Percentiles rank a stretch among this genome's conserved stretches.
Evolutionary conservation across 37 sponge, comb jelly and placozoan genomes (phyloP).

Genomic region (Mnemiopsis leidyi): DNA sequence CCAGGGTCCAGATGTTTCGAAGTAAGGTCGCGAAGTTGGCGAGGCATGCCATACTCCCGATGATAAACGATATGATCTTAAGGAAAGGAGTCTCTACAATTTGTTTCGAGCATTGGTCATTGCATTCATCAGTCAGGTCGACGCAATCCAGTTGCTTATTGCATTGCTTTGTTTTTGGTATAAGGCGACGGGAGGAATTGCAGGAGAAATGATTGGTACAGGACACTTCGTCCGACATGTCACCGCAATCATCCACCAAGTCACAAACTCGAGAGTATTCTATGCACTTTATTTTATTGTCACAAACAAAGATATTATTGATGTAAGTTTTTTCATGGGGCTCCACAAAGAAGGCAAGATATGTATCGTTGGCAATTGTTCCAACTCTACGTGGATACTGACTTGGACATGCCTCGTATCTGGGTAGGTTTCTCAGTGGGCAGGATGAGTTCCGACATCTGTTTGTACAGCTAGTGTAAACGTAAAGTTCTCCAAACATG

Average conservation of each 20-base stretch:
- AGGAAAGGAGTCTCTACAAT: not conserved
- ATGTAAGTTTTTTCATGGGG: not conserved
- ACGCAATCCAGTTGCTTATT: not conserved
- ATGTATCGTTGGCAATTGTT: not conserved
- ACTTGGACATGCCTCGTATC: not conserved
- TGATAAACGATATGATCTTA: not conserved
- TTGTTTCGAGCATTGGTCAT: no score
- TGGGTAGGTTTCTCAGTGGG: not conserved
- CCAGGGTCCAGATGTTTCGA: not conserved
- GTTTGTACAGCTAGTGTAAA: not conserved
- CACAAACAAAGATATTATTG: not conserved
- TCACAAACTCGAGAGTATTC: not conserved
- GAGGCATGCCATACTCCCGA: not conserved
- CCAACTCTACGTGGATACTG: not conserved
- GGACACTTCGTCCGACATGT: not conserved
- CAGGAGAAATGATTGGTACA: conserved; percentile 10
- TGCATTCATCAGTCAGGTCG: conserved; percentile 38
- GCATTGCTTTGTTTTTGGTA: not conserved
- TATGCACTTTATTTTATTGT: not conserved
- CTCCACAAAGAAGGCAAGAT: not conserved
- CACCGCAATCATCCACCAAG: not conserved
- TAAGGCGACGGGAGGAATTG: not conserved
- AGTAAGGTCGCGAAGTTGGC: not conserved
- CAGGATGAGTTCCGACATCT: not conserved
- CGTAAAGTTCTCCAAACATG: not conserved